Evolutionary conservation across 2,113 vertebrate genomes (phyloP), one percentile per base, ranked within the genome.

Genomic region (Oenanthe melanoleuca): DNA sequence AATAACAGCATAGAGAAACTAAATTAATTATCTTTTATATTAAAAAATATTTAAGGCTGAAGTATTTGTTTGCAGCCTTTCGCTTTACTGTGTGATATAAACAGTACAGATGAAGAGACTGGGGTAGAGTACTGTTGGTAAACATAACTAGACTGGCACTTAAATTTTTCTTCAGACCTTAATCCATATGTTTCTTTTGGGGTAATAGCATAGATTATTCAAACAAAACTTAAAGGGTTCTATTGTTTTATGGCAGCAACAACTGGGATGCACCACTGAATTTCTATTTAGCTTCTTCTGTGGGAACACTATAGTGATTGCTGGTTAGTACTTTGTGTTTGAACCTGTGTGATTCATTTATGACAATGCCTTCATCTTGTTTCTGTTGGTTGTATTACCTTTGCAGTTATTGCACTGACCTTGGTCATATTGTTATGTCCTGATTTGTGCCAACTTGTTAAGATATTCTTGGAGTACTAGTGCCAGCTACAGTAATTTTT

Each of bases 401-500:
- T 97, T 92, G 47, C 95, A 99, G 98, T 95, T 99, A 98, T 92
- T 95, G 99, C 84, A 97, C 67, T 26, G 98, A 98, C 89, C 89
- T 99, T 44, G 98, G 98, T 86, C 97, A 98, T 66, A 98, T 98
- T 84, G 88, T 98, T 60, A 67, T 50, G 29, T 80, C 83, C 1
- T 94, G 42, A 0, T 99, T 98, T 56, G 71, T 99, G 74, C 98
- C 98, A 28, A 98, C 95, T 4, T 84, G 97, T 74, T 98, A 99
- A 96, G 98, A 99, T 77, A 97, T 98, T 86, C 97, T 99, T 73
- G 97, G 98, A 88, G 98, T 99, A 80, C 89, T 97, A 60, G 97
- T 98, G 37, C 96, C 98, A 89, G 98, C 98, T 38, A 98, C 98
- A 2, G 98, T 98, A 96, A 99, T 99, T 96, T 98, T 97, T 2